Evolutionary conservation across 2,888 invertebrate genomes (phyloP).

Genomic region (Himalopsyche tibetana): DNA sequence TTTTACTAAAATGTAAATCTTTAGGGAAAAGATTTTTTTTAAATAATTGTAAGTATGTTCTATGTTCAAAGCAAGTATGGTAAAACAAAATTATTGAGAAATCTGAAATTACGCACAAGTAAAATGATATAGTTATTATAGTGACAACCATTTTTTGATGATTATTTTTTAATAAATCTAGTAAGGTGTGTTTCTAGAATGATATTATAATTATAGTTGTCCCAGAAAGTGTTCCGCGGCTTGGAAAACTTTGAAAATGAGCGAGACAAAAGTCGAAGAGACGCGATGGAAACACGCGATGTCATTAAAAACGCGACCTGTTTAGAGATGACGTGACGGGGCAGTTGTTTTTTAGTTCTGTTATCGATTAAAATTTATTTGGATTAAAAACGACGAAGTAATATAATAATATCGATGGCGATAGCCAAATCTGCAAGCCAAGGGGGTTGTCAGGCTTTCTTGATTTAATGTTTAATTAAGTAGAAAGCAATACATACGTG

Average conservation of each 20-base stretch:
- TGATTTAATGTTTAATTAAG: background rate
- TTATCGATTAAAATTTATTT: background rate
- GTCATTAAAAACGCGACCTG: slow-evolving; percentile 4
- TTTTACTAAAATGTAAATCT: too few species aligned
- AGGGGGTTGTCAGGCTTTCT: background rate
- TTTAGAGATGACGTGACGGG: slow-evolving; percentile 5
- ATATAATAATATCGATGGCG: background rate
- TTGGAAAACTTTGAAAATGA: slow-evolving; percentile 9
- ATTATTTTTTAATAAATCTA: slow-evolving; percentile 9
- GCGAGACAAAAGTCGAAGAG: background rate
- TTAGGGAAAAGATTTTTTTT: too few species aligned
- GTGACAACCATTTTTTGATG: background rate
- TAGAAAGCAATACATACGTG: too few species aligned
- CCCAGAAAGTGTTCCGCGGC: background rate
- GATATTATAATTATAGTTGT: background rate
- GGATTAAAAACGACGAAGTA: background rate
- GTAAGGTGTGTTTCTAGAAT: background rate
- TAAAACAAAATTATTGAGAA: too few species aligned
- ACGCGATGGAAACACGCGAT: background rate
- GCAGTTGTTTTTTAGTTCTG: background rate
- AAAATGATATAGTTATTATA: too few species aligned
- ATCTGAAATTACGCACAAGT: too few species aligned
- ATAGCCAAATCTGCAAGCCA: background rate
- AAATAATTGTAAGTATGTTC: too few species aligned
- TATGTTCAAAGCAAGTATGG: too few species aligned